Conservation (phyloP, 2,888 invertebrate genomes). For the Pachydiplax longipennis region DNA sequence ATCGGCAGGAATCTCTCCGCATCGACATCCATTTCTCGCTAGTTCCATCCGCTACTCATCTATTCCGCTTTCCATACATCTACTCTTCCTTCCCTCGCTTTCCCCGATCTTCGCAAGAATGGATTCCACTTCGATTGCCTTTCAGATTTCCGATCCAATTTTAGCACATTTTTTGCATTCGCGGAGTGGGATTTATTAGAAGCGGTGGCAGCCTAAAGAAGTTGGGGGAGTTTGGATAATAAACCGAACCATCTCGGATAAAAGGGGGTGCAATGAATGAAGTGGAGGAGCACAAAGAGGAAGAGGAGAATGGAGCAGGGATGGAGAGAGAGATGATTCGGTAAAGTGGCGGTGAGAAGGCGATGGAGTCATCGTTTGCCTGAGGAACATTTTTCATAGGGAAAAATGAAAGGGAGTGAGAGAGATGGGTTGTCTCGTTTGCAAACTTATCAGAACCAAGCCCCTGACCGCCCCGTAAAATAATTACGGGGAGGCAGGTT, state of each 20-base stretch:
- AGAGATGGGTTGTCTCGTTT: no score
- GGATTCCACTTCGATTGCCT: not conserved
- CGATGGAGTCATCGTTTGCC: no score
- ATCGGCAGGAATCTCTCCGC: no score
- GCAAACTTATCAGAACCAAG: no score
- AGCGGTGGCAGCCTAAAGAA: not conserved
- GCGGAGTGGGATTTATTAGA: not conserved
- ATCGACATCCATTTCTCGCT: no score
- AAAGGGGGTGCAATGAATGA: not conserved
- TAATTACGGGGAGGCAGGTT: no score
- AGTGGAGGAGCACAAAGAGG: not conserved
- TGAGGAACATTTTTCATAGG: no score
- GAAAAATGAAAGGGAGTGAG: no score
- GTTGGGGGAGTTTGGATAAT: not conserved
- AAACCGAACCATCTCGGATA: not conserved
- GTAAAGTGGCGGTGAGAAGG: not conserved
- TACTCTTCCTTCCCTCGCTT: not conserved
- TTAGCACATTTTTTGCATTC: not conserved
- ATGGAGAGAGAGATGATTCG: not conserved
- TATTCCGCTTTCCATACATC: no score
- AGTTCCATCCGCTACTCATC: no score
- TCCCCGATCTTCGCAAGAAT: not conserved
- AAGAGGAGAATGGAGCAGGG: not conserved
- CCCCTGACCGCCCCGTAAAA: no score
- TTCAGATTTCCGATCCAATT: not conserved